These are phyloP conservation scores for Camponotus fellah DNA, from an alignment of 2,888 invertebrate genomes.

Conservation along the genomic window DNA sequence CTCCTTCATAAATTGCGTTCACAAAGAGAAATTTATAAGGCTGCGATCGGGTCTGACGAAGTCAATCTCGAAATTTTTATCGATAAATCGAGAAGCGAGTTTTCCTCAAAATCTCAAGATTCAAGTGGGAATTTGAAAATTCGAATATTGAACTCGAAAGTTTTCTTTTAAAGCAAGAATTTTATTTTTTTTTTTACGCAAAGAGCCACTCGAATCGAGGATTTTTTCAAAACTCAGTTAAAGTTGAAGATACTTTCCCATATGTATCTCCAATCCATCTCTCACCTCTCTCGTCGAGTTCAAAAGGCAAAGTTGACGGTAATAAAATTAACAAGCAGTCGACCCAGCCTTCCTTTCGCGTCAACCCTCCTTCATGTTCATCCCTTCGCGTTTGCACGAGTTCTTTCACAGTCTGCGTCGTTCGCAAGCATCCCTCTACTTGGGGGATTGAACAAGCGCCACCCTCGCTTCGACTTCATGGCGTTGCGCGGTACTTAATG, in stretches of 20 bases:
- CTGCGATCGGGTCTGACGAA: neutral
- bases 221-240: neutral
- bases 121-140: too few relatives aligned
- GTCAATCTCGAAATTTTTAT: neutral
- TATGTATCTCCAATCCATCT: slow-evolving; percentile 2
- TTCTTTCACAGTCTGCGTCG: slow-evolving; percentile 74
- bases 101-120: neutral
- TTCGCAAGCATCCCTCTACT: slow-evolving; percentile 74
- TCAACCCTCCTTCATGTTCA: slow-evolving; percentile 73
- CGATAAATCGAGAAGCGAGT: neutral
- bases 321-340: slow-evolving; percentile 76
- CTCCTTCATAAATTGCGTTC: neutral
- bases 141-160: neutral
- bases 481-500: slow-evolving; percentile 72
- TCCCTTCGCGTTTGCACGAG: slow-evolving; percentile 69
- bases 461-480: slow-evolving; percentile 40
- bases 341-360: slow-evolving; percentile 67
- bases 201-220: neutral
- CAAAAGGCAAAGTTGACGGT: slow-evolving; percentile 79
- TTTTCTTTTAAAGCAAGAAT: neutral
- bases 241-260: slow-evolving; percentile 3
- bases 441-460: slow-evolving; percentile 39
- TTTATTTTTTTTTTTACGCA: neutral
- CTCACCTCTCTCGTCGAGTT: neutral
- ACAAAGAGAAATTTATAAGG: neutral